Base-by-base conservation (phyloP, 2,113 vertebrate genomes). In the Pseudopodoces humilis region DNA sequence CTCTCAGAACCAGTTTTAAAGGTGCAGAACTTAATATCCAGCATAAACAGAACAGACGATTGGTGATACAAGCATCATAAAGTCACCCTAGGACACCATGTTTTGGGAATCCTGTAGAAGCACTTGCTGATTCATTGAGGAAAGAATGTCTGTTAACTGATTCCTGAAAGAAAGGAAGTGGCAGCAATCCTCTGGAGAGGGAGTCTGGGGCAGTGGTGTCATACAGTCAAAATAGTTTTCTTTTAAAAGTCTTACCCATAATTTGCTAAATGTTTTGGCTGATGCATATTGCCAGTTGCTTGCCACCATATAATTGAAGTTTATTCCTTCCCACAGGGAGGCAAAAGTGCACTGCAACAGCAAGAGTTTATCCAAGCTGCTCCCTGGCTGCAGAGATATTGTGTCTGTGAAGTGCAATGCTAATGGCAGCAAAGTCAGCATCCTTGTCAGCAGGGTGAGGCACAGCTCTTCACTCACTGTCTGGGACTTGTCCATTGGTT, bases 281-380 rank as follows among this genome's bases (percentile, higher is more conserved):
- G 28, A 58, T 68, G 27, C 1, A 0, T 65, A 10, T 63, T 80
- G 43, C n/a, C 31, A 31, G 30, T 80, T 79, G n/a, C 60, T 83
- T 91, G 47, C 37, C 37, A 35, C n/a, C 15, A 4, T 39, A 11
- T 87, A 58, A 87, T 46, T 80, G 23, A 52, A 62, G 59, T 52
- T 59, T 93, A 35, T 95, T 87, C 97, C 46, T 97, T 92, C 89
- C 58, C 65, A 33, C 96, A 99, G 99, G 95, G 99, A 99, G 89
- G 99, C 99, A 35, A 99, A 99, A 97, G 98, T 98, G 35, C 98
- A 99, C 96, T 99, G 98, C 76, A 95, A 79, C 83, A 98, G 98
- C 77, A 99, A 98, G 97, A 99, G 97, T 95, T 95, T 99, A 94
- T 95, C 94, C 0, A 98, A 99, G 35, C 96, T 99, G 58, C 98